Evolutionary conservation across 2,888 invertebrate species (phyloP).

Genomic region (Drosophila bunnanda): DNA sequence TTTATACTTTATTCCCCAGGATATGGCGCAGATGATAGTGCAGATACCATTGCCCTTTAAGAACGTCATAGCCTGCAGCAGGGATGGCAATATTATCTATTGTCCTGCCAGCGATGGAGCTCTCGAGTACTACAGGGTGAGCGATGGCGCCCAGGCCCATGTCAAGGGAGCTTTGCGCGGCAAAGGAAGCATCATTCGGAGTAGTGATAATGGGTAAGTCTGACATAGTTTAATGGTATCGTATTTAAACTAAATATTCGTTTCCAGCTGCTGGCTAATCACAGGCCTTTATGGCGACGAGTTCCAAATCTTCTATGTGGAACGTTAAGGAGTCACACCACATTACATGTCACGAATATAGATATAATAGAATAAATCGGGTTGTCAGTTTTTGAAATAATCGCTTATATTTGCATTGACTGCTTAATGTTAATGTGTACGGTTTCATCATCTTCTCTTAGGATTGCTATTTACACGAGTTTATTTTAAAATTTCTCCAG

Average conservation of each 20-base stretch:
- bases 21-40: conserved; percentile 73
- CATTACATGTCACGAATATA: background rate
- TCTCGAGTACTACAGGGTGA: conserved; percentile 80
- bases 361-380: too few relatives aligned
- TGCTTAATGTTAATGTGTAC: conserved; percentile 74
- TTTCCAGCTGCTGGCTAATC: conserved; percentile 82
- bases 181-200: conserved; percentile 80
- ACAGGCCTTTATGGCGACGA: conserved; percentile 81
- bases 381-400: conserved; percentile 40
- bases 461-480: conserved; percentile 74
- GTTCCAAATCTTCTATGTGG: conserved; percentile 82
- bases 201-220: conserved; percentile 83
- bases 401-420: conserved; percentile 51
- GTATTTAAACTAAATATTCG: background rate
- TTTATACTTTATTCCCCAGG: conserved; percentile 52
- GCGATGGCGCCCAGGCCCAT: conserved; percentile 70
- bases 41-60: conserved; percentile 84
- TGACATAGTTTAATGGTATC: background rate
- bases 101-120: conserved; percentile 81
- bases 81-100: conserved; percentile 79
- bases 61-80: conserved; percentile 79
- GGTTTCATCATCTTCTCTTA: conserved; percentile 54
- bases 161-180: conserved; percentile 81
- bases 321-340: conserved; percentile 32
- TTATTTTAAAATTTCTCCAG: conserved; percentile 69